Base-by-base conservation (phyloP, 2,113 vertebrate genomes). In the Chascanopsetta lugubris region DNA sequence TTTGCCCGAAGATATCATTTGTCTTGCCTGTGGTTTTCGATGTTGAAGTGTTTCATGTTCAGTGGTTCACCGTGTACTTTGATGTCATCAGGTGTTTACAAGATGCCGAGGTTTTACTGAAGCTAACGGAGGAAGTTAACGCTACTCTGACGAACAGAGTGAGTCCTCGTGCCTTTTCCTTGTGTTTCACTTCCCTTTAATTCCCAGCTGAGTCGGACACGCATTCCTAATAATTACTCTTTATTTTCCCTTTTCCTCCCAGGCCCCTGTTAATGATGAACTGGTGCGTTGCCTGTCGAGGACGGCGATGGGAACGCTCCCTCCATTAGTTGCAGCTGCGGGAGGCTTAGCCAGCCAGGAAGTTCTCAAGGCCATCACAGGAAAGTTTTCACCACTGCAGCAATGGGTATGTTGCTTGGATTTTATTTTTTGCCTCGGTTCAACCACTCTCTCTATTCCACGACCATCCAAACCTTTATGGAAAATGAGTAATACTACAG, bases 311-410 rank as follows among this genome's bases (percentile, higher is more conserved):
- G 97, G 97, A 67, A 93, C 89, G 74, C 91, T 99, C 3, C 81
- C 95, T 55, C 95, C 97, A 3, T 87, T 99, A 64, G 93, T 94
- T n/a, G 97, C 97, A 26, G 91, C 95, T 57, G 90, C 95, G 7
- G 97, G 97, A 61, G 97, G 97, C 54, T 78, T 98, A 69, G 94
- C 95, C 46, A 98, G 96, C 79, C 97, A 99, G 85, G 97, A 99
- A 92, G 95, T 94, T 60, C 89, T 99, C 61, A 99, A 99, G 86
- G 96, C 96, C 72, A 93, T 99, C 24, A 99, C 97, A 2, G 97
- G 96, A 76, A 99, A 99, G 80, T 99, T 99, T 91, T 94, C 96
- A 58, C 97, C 97, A 0, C 91, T 99, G 62, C 96, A 97, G 62
- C 97, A 99, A 60, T 99, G 96, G 97, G 97, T 99, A 87, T 75